Conservation (phyloP, 2,113 vertebrate genomes). For the Planiliza haematocheilus region DNA sequence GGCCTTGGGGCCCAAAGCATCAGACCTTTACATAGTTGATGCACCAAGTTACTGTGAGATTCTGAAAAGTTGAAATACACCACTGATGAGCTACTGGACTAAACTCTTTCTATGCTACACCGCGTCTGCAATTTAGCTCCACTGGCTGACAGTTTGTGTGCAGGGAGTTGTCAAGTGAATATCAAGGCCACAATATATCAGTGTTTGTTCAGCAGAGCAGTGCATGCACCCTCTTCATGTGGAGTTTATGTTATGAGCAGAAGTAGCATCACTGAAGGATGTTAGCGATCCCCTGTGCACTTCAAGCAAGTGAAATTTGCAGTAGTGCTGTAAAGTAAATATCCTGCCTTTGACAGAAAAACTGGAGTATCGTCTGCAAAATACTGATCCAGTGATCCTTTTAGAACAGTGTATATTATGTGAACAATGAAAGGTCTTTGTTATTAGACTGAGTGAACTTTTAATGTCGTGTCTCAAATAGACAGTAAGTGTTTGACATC, state of each 20-base stretch:
- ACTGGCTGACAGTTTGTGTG: constrained; percentile 45
- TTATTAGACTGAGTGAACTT: too few relatives aligned
- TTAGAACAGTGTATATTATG: not conserved
- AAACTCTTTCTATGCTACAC: constrained; percentile 49
- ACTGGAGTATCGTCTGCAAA: not conserved
- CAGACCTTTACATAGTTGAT: constrained; percentile 67
- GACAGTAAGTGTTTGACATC: too few relatives aligned
- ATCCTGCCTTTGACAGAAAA: not conserved
- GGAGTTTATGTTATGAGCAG: constrained; percentile 5
- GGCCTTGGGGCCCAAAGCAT: constrained; percentile 52
- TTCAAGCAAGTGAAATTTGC: not conserved
- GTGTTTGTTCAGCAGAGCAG: constrained; percentile 45
- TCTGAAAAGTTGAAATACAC: constrained; percentile 54
- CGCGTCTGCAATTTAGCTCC: constrained; percentile 58
- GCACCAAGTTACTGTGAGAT: constrained; percentile 53
- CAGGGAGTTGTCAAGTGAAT: constrained; percentile 44
- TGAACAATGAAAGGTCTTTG: too few relatives aligned
- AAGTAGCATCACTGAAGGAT: not conserved
- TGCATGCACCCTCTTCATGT: constrained; percentile 3
- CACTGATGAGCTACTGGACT: constrained; percentile 60
- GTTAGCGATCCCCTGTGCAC: not conserved
- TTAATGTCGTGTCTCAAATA: too few relatives aligned
- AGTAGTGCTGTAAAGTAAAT: not conserved
- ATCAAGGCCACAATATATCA: constrained; percentile 63
- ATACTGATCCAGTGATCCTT: not conserved